Base-by-base conservation (phyloP, 2,113 vertebrate species). In the Melospiza georgiana region DNA sequence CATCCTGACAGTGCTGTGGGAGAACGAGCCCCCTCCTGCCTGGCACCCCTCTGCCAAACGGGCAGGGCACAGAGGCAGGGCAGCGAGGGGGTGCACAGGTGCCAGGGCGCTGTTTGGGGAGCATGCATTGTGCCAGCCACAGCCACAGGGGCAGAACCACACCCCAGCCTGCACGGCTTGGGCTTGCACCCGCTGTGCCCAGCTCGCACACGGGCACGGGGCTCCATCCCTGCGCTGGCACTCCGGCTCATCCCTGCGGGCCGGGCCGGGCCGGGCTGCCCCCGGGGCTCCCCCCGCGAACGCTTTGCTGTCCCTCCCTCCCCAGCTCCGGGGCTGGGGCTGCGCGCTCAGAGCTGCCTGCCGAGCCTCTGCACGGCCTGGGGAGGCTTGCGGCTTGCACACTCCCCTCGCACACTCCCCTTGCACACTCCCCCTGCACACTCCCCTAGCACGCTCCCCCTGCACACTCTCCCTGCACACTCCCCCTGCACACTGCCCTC, bases 71-170 rank as follows among this genome's bases (percentile, higher is more conserved):
- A 54, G 37, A 44, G 41, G 49, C 39, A 77, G 55, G 41, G 49
- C 39, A 77, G 55, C 16, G 11, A 15, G 5, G 46, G 25, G 22
- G 22, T 39, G 39, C 15, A 33, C 23, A 0, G 4, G 72, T 44
- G 44, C 44, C 30, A 33, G 51, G 30, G 18, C 6, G 23, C 30
- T 49, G 20, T 51, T 0, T 51, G 71, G 33, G 49, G n/a, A 31
- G 11, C 1, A 3, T 5, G 2, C 41, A 6, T 14, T 2, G 5
- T 35, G 66, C 51, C 16, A 3, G 57, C 18, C 11, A 62, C 31
- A 75, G 49, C 28, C 41, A 2, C n/a, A 6, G 0, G 18, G 52
- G 46, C 59, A 59, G 52, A 52, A 22, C 46, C 17, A 39, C 37
- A 52, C 8, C 51, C 35, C 39, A 25, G 22, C 37, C 0, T 7